Conservation (phyloP, 1,140 invertebrate species). For the Diorhabda elongata region DNA sequence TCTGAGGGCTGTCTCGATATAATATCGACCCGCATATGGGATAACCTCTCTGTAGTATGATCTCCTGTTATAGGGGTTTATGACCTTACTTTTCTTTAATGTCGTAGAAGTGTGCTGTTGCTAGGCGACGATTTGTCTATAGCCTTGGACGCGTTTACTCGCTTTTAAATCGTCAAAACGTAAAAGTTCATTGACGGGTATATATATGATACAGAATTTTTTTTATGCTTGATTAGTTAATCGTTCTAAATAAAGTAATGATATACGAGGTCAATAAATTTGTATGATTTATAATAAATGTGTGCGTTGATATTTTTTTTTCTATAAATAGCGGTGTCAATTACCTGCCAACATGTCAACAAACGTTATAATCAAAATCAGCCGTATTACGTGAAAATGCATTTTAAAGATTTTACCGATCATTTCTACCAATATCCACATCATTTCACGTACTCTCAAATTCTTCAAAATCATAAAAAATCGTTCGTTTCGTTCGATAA, state of each 20-base stretch:
- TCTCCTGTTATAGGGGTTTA: slow-evolving; percentile 15
- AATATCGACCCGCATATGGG: no score
- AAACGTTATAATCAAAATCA: no score
- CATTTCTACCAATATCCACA: background rate
- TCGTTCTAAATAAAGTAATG: no score
- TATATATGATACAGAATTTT: no score
- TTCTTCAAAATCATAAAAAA: background rate
- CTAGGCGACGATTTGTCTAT: slow-evolving; percentile 13
- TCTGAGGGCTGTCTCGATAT: no score
- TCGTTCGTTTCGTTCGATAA: background rate
- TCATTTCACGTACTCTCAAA: background rate
- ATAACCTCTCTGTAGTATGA: background rate
- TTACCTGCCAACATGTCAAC: no score
- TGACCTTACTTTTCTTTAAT: slow-evolving; percentile 15
- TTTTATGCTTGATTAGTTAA: no score
- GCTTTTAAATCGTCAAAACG: background rate
- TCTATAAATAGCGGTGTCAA: no score
- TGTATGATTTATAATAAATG: no score
- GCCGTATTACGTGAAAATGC: background rate
- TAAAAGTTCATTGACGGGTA: background rate
- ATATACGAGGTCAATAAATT: no score
- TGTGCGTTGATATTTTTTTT: no score
- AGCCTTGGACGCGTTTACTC: slow-evolving; percentile 14
- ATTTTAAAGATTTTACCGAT: background rate
- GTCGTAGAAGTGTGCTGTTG: slow-evolving; percentile 13